Evolutionary conservation across 2,797 vertebrate genomes (phyloP).

Genomic region (Lycodopsis pacificus): DNA sequence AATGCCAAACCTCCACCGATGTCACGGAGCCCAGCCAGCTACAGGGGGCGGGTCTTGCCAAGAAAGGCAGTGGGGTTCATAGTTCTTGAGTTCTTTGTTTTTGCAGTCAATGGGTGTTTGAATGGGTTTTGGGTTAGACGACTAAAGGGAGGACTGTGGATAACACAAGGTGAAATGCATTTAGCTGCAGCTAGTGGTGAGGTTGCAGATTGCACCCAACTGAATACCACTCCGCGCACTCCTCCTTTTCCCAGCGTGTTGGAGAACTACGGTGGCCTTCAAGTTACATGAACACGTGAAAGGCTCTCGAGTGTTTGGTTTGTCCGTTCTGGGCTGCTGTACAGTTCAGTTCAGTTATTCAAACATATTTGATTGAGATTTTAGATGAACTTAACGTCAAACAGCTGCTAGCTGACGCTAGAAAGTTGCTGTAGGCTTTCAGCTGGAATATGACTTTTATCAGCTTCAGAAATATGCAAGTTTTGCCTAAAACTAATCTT

Average conservation of each 20-base stretch:
- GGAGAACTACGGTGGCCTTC: not conserved
- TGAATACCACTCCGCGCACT: not conserved
- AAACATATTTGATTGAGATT: not conserved
- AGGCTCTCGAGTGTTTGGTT: no score
- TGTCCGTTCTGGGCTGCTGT: not conserved
- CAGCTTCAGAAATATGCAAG: not conserved
- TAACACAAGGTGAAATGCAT: not conserved
- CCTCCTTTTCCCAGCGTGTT: not conserved
- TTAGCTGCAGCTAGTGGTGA: not conserved
- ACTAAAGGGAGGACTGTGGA: not conserved
- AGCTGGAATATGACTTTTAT: not conserved
- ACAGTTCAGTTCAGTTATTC: not conserved
- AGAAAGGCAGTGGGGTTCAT: not conserved
- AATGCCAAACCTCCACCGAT: not conserved
- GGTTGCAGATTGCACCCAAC: not conserved
- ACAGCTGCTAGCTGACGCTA: not conserved
- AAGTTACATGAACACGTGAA: no score
- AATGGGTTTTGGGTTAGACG: not conserved
- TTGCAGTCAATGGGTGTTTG: not conserved
- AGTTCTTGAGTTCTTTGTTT: not conserved
- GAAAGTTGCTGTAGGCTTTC: not conserved
- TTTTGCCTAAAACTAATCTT: not conserved
- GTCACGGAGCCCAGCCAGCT: not conserved
- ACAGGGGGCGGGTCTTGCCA: not conserved
- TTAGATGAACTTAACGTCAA: not conserved